Evolutionary conservation across 23 tunicate genomes (phyloP), one percentile per base, ranked within the genome.

Genomic region (Styela clava): DNA sequence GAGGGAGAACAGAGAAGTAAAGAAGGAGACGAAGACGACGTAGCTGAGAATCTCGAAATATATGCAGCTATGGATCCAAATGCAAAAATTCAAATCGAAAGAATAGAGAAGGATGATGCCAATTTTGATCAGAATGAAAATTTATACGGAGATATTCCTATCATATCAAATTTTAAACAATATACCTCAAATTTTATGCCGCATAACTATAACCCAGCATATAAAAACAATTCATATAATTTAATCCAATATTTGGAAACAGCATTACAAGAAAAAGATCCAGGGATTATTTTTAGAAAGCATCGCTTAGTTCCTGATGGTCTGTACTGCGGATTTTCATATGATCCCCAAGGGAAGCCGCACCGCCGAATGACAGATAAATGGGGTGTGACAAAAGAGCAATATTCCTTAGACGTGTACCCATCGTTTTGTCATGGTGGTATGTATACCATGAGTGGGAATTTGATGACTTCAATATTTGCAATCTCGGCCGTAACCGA

Each of bases 371-470:
- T n/a, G 88, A 52, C 83, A 85, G 22, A 63, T 27, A 85, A 82
- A 61, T 63, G 63, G 23, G 62, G 89, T 23, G 83, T 85, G 7
- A 37, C 79, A 16, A 71, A 61, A 52, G 72, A 16, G 19, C 83
- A 79, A 64, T 89, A 89, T 77, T 79, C 95, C 24, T 72, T 64
- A 22, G 22, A 67, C 23, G 31, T 44, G 20, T 85, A 83, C 44
- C 95, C 95, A 0, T 70, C 71, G 67, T 89, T 89, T 52, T 89
- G 95, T 52, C 83, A 88, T 24, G 95, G 95, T 62, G 86, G 83
- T 12, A 89, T 89, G 95, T 84, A 85, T 23, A 81, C 87, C 61
- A 51, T 89, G 74, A 81, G 83, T 2, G 74, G 74, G 61, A 20
- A 74, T 35, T 33, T 81, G 64, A 52, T 89, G 1, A 65, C 44